Conservation (phyloP, 1,140 invertebrate genomes). For the Bombus picipes region DNA sequence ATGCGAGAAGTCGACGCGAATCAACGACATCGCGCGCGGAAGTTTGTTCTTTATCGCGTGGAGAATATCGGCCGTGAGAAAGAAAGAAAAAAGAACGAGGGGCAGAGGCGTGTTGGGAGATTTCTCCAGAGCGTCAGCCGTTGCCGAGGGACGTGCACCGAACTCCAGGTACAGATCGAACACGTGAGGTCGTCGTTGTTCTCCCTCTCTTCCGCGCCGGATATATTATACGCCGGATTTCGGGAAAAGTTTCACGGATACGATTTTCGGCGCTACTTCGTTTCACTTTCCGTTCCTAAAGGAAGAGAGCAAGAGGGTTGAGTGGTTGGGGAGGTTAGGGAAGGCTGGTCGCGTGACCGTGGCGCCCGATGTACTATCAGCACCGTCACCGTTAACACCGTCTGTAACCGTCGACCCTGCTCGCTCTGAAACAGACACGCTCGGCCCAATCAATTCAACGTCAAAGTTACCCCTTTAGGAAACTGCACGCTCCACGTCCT, state of each 20-base stretch:
- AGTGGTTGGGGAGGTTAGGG: neutral
- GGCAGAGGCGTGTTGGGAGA: neutral
- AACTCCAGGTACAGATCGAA: constrained; percentile 44
- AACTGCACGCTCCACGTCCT: constrained; percentile 61
- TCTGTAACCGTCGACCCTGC: neutral
- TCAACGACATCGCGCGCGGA: constrained; percentile 63
- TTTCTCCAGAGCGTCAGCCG: constrained; percentile 9
- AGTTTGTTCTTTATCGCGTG: constrained; percentile 66
- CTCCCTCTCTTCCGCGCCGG: neutral
- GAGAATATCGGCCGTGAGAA: constrained; percentile 52
- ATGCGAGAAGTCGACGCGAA: constrained; percentile 51
- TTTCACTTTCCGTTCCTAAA: constrained; percentile 57
- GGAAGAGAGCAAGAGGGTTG: neutral
- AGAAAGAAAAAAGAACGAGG: neutral
- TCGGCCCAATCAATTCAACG: constrained; percentile 76
- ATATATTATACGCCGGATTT: constrained; percentile 35
- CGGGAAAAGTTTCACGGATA: constrained; percentile 49
- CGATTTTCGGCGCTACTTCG: constrained; percentile 56
- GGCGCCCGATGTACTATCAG: constrained; percentile 42
- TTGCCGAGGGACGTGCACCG: neutral
- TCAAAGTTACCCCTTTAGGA: constrained; percentile 72
- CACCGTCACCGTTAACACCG: constrained; percentile 45
- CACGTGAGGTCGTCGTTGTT: constrained; percentile 40
- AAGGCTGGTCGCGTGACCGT: constrained; percentile 66
- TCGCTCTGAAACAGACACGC: constrained; percentile 60